phyloP scores from a whole-genome alignment of 1,140 invertebrate genomes.

The Drosophila sturtevanti region DNA sequence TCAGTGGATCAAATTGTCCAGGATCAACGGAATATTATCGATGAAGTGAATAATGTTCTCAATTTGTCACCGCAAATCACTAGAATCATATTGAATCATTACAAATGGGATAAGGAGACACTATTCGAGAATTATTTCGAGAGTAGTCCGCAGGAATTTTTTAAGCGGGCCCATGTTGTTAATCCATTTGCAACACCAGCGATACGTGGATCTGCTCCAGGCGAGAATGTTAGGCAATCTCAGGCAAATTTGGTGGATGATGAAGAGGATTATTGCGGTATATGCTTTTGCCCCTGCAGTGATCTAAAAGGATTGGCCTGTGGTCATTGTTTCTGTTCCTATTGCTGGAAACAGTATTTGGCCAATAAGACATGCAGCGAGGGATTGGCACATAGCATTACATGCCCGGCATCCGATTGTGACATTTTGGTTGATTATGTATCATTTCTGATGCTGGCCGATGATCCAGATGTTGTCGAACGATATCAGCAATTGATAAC shows the following conservation, averaged over 20 bases:
- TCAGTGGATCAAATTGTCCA: slow-evolving; percentile 97
- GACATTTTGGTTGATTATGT: slow-evolving; percentile 98
- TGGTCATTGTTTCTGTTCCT: slow-evolving; percentile 96
- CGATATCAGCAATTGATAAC: slow-evolving; percentile 99
- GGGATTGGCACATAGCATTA: slow-evolving; percentile 96
- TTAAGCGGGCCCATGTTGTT: slow-evolving; percentile 95
- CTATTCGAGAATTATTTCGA: slow-evolving; percentile 98
- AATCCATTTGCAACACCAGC: slow-evolving; percentile 87
- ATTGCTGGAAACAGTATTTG: slow-evolving; percentile 98
- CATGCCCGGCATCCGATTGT: slow-evolving; percentile 94
- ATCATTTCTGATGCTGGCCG: slow-evolving; percentile 95
- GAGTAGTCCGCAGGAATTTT: slow-evolving; percentile 96
- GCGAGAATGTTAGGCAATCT: background rate
- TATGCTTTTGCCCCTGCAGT: slow-evolving; percentile 84
- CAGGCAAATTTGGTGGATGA: slow-evolving; percentile 72
- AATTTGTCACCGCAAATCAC: slow-evolving; percentile 95
- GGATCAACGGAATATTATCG: slow-evolving; percentile 98
- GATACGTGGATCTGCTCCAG: background rate
- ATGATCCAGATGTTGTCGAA: slow-evolving; percentile 94
- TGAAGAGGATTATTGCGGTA: slow-evolving; percentile 85
- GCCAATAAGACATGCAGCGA: slow-evolving; percentile 99
- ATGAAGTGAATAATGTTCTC: slow-evolving; percentile 95
- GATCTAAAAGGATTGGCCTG: slow-evolving; percentile 98
- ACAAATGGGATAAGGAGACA: slow-evolving; percentile 99
- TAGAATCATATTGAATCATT: slow-evolving; percentile 96